Evolutionary conservation across 2,797 vertebrate species (phyloP).

Genomic region (Podarcis siculus): DNA sequence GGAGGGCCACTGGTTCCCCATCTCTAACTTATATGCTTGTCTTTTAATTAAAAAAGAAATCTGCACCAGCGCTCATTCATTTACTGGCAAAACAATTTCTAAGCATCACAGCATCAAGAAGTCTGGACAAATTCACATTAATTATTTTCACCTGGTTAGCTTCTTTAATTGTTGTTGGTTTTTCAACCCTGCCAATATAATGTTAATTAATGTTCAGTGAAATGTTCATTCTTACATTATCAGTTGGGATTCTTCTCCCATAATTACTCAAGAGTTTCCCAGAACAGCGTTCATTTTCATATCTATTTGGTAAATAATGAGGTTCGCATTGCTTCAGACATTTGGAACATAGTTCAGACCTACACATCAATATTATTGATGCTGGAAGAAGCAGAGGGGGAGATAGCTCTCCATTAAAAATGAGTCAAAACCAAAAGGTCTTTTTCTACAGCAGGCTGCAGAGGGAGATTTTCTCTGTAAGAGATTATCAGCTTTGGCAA

Average conservation of each 20-base stretch:
- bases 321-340: neutral
- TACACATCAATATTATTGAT: neutral
- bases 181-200: conserved; percentile 16
- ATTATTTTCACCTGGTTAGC: conserved; percentile 37
- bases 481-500: neutral
- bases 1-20: neutral
- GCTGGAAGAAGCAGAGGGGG: neutral
- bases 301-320: conserved; percentile 29
- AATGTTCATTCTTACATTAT: conserved; percentile 23
- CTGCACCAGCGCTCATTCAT: neutral
- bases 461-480: neutral
- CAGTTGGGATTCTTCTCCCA: conserved; percentile 13
- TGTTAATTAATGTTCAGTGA: conserved; percentile 26
- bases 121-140: conserved; percentile 14
- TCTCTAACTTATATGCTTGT: neutral
- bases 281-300: conserved; percentile 23
- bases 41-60: conserved; percentile 1
- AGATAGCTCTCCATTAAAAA: neutral
- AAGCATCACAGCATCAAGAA: conserved; percentile 4
- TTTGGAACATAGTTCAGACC: neutral
- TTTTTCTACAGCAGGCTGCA: neutral
- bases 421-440: neutral
- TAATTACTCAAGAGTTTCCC: conserved; percentile 26
- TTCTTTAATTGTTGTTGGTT: conserved; percentile 37
- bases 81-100: conserved; percentile 20